Evolutionary conservation across 2,888 invertebrate species (phyloP).

Genomic region (Diaphora mendica): DNA sequence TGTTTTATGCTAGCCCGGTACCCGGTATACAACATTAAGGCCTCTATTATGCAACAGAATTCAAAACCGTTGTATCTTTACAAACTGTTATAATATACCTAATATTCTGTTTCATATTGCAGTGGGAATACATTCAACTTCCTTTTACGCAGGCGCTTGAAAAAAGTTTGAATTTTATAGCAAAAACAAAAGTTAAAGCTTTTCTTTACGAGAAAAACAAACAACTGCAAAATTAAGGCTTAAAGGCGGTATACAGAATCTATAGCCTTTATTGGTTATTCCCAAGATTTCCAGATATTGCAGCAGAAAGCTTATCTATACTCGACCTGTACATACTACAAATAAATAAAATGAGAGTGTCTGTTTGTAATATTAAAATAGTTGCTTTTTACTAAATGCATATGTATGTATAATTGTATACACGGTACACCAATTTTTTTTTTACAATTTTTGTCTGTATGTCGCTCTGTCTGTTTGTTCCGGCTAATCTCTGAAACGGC

Average conservation of each 20-base stretch:
- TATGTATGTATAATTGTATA: too few species aligned
- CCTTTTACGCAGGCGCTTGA: neutral
- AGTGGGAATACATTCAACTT: neutral
- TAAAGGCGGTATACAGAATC: conserved; percentile 35
- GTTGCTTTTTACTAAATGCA: too few species aligned
- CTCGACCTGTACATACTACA: too few species aligned
- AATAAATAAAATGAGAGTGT: too few species aligned
- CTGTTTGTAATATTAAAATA: too few species aligned
- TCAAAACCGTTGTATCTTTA: neutral
- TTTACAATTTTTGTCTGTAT: too few species aligned
- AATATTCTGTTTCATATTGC: neutral
- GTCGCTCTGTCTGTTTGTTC: too few species aligned
- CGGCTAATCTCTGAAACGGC: too few species aligned
- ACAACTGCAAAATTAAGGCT: conserved; percentile 48
- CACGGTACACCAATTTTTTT: too few species aligned
- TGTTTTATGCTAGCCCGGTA: neutral
- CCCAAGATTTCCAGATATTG: conserved; percentile 61
- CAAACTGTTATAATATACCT: too few species aligned
- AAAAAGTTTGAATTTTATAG: neutral
- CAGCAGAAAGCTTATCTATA: conserved; percentile 67
- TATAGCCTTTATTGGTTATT: conserved; percentile 69
- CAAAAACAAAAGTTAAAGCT: too few species aligned
- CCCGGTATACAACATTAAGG: too few species aligned
- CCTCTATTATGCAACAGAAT: neutral
- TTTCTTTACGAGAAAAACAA: conserved; percentile 6